Base-by-base conservation (phyloP, 2,113 vertebrate species). In the Gasterosteus aculeatus region DNA sequence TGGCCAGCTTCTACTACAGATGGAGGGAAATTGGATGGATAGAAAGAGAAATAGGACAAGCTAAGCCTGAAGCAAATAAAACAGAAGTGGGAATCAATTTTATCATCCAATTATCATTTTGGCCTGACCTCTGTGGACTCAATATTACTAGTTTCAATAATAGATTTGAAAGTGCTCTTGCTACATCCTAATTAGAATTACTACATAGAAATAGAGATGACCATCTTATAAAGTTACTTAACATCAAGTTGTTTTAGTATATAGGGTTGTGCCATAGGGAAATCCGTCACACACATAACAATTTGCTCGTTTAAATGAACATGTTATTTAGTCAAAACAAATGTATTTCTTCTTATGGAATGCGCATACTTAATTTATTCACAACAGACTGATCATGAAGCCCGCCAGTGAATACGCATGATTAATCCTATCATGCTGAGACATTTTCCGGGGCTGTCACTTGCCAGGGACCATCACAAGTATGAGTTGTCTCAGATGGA, bases 71-170 rank as follows among this genome's bases (percentile, higher is more conserved):
- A 91, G 90, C 89, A 90, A 92, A 91, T 87, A 87, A 86, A 90
- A 90, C 72, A 86, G 72, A 76, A 77, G 72, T 60, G 77, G 72
- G 78, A 89, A 90, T 91, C 86, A 85, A 84, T 89, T 91, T 90
- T 85, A 90, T 89, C 84, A 90, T 91, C 89, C 85, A 92, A 93
- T 93, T 90, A 92, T 92, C 85, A 80, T 89, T 90, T 87, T 81
- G 80, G 69, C 87, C 84, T 92, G 88, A 92, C 92, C 91, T 60
- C 59, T 77, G 84, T 80, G 86, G 81, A 86, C 86, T 88, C 85
- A 87, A 86, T 92, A 90, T 87, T 74, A 78, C 75, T 68, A 64
- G 61, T 83, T 86, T 85, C 68, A 84, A 70, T 90, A 84, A 82
- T 76, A 75, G 82, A 86, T 82, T 86, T 69, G 57, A 82, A 86